Percentiles rank a stretch among this genome's conserved stretches.
Evolutionary conservation across 1,140 invertebrate genomes (phyloP).

Genomic region (Fopius arisanus): DNA sequence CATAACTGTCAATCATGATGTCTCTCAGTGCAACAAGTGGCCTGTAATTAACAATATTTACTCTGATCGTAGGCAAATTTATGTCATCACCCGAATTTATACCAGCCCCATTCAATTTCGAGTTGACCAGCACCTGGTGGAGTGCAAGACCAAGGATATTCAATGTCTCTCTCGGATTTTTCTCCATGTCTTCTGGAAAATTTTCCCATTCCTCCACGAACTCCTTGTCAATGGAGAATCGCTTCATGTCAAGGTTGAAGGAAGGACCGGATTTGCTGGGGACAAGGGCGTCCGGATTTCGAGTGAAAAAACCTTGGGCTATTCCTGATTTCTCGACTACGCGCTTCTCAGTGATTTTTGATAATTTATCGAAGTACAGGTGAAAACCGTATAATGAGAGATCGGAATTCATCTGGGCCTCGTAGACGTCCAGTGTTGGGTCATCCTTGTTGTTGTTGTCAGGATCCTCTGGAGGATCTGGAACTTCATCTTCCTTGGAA

Average conservation of each 20-base stretch:
- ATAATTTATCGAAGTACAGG: conserved; percentile 74
- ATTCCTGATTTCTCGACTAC: conserved; percentile 65
- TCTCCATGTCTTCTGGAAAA: conserved; percentile 72
- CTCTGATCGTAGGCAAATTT: conserved; percentile 65
- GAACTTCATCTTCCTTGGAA: background rate
- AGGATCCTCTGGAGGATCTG: background rate
- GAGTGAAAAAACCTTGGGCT: conserved; percentile 66
- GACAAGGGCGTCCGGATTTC: conserved; percentile 63
- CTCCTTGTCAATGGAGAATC: conserved; percentile 68
- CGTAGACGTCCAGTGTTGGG: conserved; percentile 2
- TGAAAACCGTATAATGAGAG: conserved; percentile 72
- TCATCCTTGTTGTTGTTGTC: background rate
- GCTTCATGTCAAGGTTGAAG: conserved; percentile 73
- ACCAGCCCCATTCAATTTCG: conserved; percentile 60
- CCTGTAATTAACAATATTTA: conserved; percentile 76
- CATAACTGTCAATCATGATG: conserved; percentile 70
- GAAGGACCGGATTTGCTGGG: conserved; percentile 71
- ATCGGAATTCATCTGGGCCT: conserved; percentile 22
- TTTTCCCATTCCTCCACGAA: conserved; percentile 69
- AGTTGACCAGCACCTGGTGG: conserved; percentile 71
- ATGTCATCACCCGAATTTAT: conserved; percentile 36
- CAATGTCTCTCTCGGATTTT: conserved; percentile 71
- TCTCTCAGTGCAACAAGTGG: conserved; percentile 74
- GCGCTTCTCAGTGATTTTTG: conserved; percentile 54
- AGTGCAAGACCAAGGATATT: conserved; percentile 76